Evolutionary conservation across 2,113 vertebrate species (phyloP), one percentile per base, ranked within the genome.

Genomic region (Sorex fumeus): DNA sequence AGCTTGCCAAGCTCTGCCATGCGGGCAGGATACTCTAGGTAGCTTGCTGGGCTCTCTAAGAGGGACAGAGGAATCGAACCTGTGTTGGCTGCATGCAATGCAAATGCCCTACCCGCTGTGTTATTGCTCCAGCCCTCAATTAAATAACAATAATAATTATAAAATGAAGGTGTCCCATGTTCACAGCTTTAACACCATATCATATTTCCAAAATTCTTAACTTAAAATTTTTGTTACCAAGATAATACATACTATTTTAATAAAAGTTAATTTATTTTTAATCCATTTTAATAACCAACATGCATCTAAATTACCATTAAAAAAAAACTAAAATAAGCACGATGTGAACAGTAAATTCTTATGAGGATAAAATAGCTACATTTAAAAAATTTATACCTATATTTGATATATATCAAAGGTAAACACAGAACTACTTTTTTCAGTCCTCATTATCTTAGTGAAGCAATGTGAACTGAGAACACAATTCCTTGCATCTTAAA

Each of bases 181-280:
- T 21, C 57, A 53, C 12, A 23, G 23, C 18, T 60, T 21, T 16
- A 60, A 60, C 57, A 21, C 53, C 8, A 53, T 16, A 53, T 16
- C 53, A 60, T 85, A 34, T 70, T 64, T 77, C 30, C 0, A 64
- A 90, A 90, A 94, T 64, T 84, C 19, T 88, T 67, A 66, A 74
- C 32, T 95, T 32, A 82, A 87, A 88, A 77, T 91, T 66, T 92
- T 40, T 25, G 81, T 76, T 90, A 74, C 15, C 34, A 81, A 80
- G n/a, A 47, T 85, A 21, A 75, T 32, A 89, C 2, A 84, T 6
- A 84, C 3, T 85, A 85, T 82, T 92, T 94, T 75, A 87, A 69
- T 4, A 75, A 13, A 62, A 36, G 18, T 36, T 57, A 36, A 88
- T 80, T 40, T 85, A 11, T 27, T 83, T 66, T 80, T 82, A 87